Evolutionary conservation across 2,113 vertebrate species (phyloP).

Genomic region (Amazona guildingii): DNA sequence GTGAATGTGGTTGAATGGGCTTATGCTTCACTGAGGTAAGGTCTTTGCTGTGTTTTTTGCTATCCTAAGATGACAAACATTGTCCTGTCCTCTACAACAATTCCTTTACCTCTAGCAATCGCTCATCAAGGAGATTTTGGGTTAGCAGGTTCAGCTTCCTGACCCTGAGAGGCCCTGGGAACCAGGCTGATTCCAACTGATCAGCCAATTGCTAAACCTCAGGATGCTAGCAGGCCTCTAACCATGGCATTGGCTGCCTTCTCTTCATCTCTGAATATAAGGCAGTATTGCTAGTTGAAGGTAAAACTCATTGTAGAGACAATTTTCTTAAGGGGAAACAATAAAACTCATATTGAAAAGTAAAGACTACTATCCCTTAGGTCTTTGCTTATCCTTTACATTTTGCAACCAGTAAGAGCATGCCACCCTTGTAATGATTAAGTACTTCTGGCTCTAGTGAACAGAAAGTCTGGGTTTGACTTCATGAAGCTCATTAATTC

Average conservation of each 20-base stretch:
- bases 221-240: background rate
- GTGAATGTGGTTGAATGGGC: background rate
- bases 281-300: fast-evolving
- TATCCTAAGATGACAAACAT: background rate
- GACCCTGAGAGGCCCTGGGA: background rate
- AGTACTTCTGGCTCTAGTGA: background rate
- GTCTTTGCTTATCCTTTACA: background rate
- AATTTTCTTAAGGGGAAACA: background rate
- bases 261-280: background rate
- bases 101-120: background rate
- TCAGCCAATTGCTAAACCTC: background rate
- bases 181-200: background rate
- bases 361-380: background rate
- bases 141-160: background rate
- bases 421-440: background rate
- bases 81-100: background rate
- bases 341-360: background rate
- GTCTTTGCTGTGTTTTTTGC: background rate
- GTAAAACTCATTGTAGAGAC: background rate
- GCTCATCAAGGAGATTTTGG: background rate
- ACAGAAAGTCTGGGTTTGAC: background rate
- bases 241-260: background rate
- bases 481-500: background rate
- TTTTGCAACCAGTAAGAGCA: background rate
- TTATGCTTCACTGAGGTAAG: background rate